These are phyloP conservation scores for Uria aalge DNA, from an alignment of 2,113 vertebrate genomes.

Conservation along the genomic window DNA sequence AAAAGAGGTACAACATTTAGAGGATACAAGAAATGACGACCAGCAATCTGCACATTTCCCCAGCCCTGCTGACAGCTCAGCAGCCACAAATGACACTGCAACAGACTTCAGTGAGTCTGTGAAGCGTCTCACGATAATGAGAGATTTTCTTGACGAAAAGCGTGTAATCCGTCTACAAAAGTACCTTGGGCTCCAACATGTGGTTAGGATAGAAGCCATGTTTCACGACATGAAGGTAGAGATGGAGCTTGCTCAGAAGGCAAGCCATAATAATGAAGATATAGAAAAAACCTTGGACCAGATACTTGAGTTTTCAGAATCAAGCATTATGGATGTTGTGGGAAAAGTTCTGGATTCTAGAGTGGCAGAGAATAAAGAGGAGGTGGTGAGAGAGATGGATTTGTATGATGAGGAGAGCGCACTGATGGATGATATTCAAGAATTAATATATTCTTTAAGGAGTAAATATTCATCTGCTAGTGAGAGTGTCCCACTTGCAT, in stretches of 20 bases:
- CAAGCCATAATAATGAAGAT: slow-evolving; percentile 60
- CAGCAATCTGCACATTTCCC: background rate
- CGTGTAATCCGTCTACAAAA: slow-evolving; percentile 73
- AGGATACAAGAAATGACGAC: background rate
- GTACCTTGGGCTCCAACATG: slow-evolving; percentile 78
- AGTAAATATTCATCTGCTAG: slow-evolving; percentile 78
- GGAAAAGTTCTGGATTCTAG: slow-evolving; percentile 83
- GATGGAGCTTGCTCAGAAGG: slow-evolving; percentile 72
- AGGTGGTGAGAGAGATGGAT: slow-evolving; percentile 57
- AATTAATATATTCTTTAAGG: slow-evolving; percentile 86
- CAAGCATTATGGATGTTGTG: slow-evolving; percentile 79
- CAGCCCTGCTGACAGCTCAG: background rate
- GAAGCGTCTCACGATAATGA: slow-evolving; percentile 74
- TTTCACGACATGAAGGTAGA: slow-evolving; percentile 82
- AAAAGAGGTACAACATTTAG: background rate
- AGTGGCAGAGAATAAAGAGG: slow-evolving; percentile 40
- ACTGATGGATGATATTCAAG: slow-evolving; percentile 88
- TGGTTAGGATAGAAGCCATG: slow-evolving; percentile 82
- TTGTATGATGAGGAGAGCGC: slow-evolving; percentile 80
- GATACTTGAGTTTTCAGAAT: slow-evolving; percentile 85
- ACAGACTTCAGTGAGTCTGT: slow-evolving; percentile 70
- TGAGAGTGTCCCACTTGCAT: slow-evolving; percentile 69
- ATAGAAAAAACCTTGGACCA: slow-evolving; percentile 80
- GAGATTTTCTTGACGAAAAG: slow-evolving; percentile 79
- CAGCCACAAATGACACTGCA: background rate